phyloP scores from a whole-genome alignment of 2,797 vertebrate genomes.

The Dipus sagitta region DNA sequence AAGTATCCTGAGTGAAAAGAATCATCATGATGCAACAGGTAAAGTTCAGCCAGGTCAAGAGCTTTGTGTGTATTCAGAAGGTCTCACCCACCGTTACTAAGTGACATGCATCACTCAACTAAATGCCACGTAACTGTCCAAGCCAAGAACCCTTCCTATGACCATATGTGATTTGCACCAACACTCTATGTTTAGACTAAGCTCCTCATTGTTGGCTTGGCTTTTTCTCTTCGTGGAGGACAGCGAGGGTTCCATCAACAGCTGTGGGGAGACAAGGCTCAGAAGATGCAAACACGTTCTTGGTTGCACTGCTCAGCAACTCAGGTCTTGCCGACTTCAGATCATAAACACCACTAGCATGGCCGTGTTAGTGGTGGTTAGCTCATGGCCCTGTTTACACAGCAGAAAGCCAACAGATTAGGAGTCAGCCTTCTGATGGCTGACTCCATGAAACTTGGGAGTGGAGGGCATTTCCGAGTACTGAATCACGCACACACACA shows the following conservation, averaged over 20 bases:
- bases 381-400: not conserved
- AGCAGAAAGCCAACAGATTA: not conserved
- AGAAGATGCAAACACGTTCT: not conserved
- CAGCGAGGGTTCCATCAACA: not conserved
- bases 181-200: not conserved
- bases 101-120: not conserved
- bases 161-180: not conserved
- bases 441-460: not conserved
- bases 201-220: not conserved
- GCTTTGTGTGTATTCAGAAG: not conserved
- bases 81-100: not conserved
- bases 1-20: not conserved
- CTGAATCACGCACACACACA: not conserved
- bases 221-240: not conserved
- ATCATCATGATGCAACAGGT: not conserved
- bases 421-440: not conserved
- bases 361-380: not conserved
- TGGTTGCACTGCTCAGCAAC: accelerated
- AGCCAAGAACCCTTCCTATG: not conserved
- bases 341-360: not conserved
- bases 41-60: slow-evolving; percentile 27
- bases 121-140: not conserved
- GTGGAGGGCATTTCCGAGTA: not conserved
- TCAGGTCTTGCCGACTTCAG: not conserved
- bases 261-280: not conserved